Evolutionary conservation across 1,140 invertebrate species (phyloP).

Genomic region (Lerema accius): DNA sequence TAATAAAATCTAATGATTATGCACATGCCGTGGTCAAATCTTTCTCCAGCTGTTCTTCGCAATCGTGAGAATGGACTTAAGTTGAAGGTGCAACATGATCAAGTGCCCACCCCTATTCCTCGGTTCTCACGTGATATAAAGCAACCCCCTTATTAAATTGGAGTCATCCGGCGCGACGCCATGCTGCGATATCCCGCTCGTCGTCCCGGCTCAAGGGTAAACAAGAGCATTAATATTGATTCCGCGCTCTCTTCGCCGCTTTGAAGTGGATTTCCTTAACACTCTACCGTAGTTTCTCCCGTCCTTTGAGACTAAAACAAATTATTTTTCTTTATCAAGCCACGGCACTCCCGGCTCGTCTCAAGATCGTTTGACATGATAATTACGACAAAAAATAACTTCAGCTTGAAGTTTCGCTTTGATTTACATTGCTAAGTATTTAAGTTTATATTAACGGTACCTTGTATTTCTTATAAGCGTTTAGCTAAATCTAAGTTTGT

Average conservation of each 20-base stretch:
- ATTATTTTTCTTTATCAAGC: conserved; percentile 48
- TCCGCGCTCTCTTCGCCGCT: conserved; percentile 69
- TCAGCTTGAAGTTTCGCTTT: conserved; percentile 22
- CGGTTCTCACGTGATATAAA: conserved; percentile 74
- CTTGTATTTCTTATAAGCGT: background rate
- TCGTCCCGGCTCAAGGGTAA: conserved; percentile 69
- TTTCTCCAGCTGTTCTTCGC: conserved; percentile 59
- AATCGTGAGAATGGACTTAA: conserved; percentile 70
- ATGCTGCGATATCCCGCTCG: conserved; percentile 52
- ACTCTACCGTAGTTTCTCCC: conserved; percentile 58
- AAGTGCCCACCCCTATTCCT: conserved; percentile 75
- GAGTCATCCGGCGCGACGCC: conserved; percentile 63
- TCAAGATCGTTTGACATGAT: conserved; percentile 39
- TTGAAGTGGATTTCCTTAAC: conserved; percentile 67
- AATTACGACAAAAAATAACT: conserved; percentile 31
- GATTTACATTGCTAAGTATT: conserved; percentile 12
- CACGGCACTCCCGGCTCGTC: conserved; percentile 16
- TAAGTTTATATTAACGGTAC: background rate
- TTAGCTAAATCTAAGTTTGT: too few relatives aligned
- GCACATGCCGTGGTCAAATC: conserved; percentile 63
- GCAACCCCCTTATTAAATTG: conserved; percentile 74
- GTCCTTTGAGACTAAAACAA: conserved; percentile 62
- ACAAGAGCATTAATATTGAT: conserved; percentile 81
- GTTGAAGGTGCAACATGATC: conserved; percentile 72
- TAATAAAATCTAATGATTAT: conserved; percentile 77